Evolutionary conservation across 2,888 invertebrate species (phyloP).

Genomic region (Eilema caniola): DNA sequence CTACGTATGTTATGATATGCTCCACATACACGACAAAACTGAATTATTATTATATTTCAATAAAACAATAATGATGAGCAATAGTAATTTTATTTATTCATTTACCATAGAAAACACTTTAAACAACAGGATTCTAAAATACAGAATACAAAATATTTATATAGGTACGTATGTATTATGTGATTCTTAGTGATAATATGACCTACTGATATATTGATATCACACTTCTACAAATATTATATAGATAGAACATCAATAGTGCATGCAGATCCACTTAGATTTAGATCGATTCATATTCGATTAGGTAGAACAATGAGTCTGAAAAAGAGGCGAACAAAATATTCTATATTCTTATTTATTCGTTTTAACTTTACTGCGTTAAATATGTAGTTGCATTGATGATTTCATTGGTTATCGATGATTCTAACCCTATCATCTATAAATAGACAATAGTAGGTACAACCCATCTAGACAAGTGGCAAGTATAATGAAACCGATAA

Average conservation of each 20-base stretch:
- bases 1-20: constrained; percentile 27
- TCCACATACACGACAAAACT: constrained; percentile 45
- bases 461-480: too few relatives aligned
- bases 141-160: constrained; percentile 54
- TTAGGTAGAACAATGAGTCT: background rate
- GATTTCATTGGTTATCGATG: background rate
- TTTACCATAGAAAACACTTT: constrained; percentile 56
- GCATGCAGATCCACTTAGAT: too few relatives aligned
- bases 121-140: constrained; percentile 56
- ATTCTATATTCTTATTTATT: background rate
- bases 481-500: too few relatives aligned
- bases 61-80: constrained; percentile 57
- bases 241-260: background rate
- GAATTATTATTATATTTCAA: constrained; percentile 22
- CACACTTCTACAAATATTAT: constrained; percentile 19
- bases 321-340: background rate
- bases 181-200: constrained; percentile 34
- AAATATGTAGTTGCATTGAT: constrained; percentile 4
- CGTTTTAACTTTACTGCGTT: background rate
- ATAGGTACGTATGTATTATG: constrained; percentile 40
- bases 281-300: background rate
- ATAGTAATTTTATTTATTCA: constrained; percentile 58
- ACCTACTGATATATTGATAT: constrained; percentile 33
- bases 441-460: background rate
- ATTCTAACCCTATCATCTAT: background rate